Percentiles rank a stretch among this genome's conserved stretches.
Evolutionary conservation across 2,888 invertebrate species (phyloP).

Genomic region (Cataglyphis livida): DNA sequence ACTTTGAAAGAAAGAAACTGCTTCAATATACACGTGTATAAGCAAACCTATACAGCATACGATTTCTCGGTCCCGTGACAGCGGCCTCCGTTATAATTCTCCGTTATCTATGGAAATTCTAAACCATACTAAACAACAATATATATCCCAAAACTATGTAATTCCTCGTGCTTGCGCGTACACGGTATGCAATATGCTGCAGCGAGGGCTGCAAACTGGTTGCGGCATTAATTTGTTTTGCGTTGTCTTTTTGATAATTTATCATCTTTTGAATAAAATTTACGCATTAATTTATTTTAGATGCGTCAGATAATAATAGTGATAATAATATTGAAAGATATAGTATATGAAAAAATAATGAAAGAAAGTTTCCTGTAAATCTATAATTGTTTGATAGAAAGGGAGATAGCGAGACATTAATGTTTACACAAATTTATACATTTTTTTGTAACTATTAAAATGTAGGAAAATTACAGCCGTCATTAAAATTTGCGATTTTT

Average conservation of each 20-base stretch:
- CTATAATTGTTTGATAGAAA: not conserved
- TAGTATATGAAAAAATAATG: not conserved
- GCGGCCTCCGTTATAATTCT: constrained; percentile 82
- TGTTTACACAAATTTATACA: not conserved
- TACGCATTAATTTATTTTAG: constrained; percentile 8
- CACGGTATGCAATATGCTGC: constrained; percentile 76
- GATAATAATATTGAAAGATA: not conserved
- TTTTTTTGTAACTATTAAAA: not conserved
- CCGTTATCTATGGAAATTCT: constrained; percentile 85
- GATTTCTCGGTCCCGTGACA: constrained; percentile 79
- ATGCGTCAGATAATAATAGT: not conserved
- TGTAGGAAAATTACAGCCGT: not conserved
- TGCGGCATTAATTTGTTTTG: constrained; percentile 66
- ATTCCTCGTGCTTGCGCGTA: constrained; percentile 77
- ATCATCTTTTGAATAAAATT: constrained; percentile 34
- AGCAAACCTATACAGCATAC: constrained; percentile 69
- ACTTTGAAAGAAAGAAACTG: constrained; percentile 66
- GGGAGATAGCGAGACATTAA: not conserved
- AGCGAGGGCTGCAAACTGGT: constrained; percentile 69
- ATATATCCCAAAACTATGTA: constrained; percentile 83
- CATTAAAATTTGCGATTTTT: not conserved
- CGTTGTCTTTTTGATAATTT: constrained; percentile 45
- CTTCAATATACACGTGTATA: constrained; percentile 62
- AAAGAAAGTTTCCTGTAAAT: not conserved
- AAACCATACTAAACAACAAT: constrained; percentile 84